Percentiles rank a stretch among this genome's conserved stretches.
These are phyloP conservation scores for Nomada flava DNA, from an alignment of 2,888 invertebrate species.

Conservation along the genomic window DNA sequence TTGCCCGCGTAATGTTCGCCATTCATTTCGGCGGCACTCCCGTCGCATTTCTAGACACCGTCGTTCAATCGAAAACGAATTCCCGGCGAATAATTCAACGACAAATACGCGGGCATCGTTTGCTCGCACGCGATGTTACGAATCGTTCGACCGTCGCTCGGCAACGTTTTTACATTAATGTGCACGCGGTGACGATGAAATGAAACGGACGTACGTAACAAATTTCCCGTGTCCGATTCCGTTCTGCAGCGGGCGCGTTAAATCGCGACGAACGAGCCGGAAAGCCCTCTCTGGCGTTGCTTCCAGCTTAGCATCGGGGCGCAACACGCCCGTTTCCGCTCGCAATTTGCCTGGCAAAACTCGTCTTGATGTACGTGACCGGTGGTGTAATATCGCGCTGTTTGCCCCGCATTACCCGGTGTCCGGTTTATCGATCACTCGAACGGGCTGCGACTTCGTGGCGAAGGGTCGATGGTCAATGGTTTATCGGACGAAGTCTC, in stretches of 20 bases:
- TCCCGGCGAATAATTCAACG: not conserved
- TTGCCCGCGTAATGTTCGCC: constrained; percentile 1
- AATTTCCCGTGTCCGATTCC: constrained; percentile 28
- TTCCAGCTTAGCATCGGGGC: constrained; percentile 25
- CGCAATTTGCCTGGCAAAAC: constrained; percentile 37
- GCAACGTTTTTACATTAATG: constrained; percentile 46
- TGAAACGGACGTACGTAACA: constrained; percentile 28
- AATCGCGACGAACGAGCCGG: constrained; percentile 34
- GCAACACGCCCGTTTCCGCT: constrained; percentile 22
- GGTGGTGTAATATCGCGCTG: constrained; percentile 22
- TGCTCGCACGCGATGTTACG: constrained; percentile 2
- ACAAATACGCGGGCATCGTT: not conserved
- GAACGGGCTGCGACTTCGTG: constrained; percentile 10
- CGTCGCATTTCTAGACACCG: too few relatives aligned
- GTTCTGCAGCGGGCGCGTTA: not conserved
- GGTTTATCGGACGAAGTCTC: constrained; percentile 47
- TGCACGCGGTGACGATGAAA: constrained; percentile 18
- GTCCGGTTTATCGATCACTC: constrained; percentile 46
- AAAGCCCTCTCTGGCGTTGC: not conserved
- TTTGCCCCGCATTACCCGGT: constrained; percentile 22
- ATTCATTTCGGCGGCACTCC: not conserved
- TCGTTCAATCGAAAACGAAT: too few relatives aligned
- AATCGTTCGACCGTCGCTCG: not conserved
- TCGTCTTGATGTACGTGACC: constrained; percentile 48
- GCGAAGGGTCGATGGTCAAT: constrained; percentile 41